Evolutionary conservation across 2,888 invertebrate species (phyloP), one percentile per base, ranked within the genome.

Genomic region (Pollenia amentaria): DNA sequence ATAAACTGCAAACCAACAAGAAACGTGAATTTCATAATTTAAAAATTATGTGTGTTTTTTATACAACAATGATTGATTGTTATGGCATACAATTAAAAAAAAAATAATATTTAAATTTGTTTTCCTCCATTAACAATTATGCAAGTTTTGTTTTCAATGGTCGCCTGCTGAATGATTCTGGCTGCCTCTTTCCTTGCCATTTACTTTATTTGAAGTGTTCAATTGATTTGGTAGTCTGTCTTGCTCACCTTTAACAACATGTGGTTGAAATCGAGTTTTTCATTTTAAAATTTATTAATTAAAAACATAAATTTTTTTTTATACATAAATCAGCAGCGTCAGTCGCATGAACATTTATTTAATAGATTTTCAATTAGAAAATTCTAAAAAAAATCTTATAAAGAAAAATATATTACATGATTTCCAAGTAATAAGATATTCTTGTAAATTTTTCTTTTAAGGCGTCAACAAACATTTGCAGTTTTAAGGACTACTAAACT

Each of bases 21-120:
- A 70, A 51, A 78, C 78, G 69, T 78, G 78, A 78, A 60, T 78
- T 60, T 69, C 57, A 78, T 78, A 78, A 78, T 62, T 51, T 69
- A 70, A 78, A 65, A 16, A 16, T 46, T 77, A 44, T 48, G 64
- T 51, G 18, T 46, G 12, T 42, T 40, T 51, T 51, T 6, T 21
- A 29, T 16, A 9, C 44, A 44, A 55, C n/a, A 60, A 48, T 78
- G 51, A 78, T 51, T 78, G 69, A 78, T 78, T 78, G 51, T 60
- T 51, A 51, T 60, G 69, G 40, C 69, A 11, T 9, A 40, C 60
- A 40, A 69, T 48, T 51, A 78, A 16, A 57, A 18, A 44, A 10
- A 29, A 57, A 12, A 10, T 48, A 48, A 16, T 62, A 51, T 51
- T 48, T 64, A 51, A 76, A 64, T 76, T 57, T 18, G 21, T 76